A percentile compares a stretch with the other conserved stretches of the same genome.
phyloP scores from a whole-genome alignment of 2,888 invertebrate genomes.

The Pseudococcus viburni region DNA sequence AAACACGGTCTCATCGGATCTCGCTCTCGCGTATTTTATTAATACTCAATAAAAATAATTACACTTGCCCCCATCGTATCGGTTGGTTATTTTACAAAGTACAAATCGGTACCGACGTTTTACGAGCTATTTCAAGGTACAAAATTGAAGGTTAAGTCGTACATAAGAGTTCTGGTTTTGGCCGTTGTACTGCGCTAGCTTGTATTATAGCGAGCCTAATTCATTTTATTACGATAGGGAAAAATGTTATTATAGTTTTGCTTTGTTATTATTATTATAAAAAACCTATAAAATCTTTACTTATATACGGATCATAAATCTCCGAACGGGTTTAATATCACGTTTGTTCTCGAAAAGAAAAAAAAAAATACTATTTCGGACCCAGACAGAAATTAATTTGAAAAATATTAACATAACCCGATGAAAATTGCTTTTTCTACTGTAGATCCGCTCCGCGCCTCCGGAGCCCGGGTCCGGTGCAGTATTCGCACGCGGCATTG shows the following conservation, averaged over 20 bases:
- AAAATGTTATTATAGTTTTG: conserved; percentile 55
- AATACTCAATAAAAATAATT: conserved; percentile 64
- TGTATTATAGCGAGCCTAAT: conserved; percentile 64
- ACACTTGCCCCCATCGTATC: conserved; percentile 57
- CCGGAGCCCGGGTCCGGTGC: background rate
- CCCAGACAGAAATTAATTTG: conserved; percentile 66
- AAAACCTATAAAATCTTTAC: conserved; percentile 65
- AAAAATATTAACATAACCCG: conserved; percentile 66
- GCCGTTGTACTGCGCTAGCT: conserved; percentile 64
- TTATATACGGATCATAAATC: conserved; percentile 65
- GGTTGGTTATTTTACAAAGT: conserved; percentile 64
- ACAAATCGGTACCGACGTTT: conserved; percentile 64
- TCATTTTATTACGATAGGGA: conserved; percentile 65
- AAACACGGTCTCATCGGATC: conserved; percentile 19
- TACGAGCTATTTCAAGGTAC: conserved; percentile 65
- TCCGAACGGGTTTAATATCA: conserved; percentile 66
- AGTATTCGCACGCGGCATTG: background rate
- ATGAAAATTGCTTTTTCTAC: conserved; percentile 61
- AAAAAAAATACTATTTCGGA: conserved; percentile 61
- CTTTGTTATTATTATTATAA: conserved; percentile 66
- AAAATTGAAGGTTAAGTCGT: conserved; percentile 64
- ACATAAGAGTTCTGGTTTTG: conserved; percentile 61
- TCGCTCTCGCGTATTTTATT: conserved; percentile 56
- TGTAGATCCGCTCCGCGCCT: conserved; percentile 17
- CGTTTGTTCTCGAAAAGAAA: conserved; percentile 61